Base-by-base conservation (phyloP, 2,797 vertebrate species). In the Alectoris magna region DNA sequence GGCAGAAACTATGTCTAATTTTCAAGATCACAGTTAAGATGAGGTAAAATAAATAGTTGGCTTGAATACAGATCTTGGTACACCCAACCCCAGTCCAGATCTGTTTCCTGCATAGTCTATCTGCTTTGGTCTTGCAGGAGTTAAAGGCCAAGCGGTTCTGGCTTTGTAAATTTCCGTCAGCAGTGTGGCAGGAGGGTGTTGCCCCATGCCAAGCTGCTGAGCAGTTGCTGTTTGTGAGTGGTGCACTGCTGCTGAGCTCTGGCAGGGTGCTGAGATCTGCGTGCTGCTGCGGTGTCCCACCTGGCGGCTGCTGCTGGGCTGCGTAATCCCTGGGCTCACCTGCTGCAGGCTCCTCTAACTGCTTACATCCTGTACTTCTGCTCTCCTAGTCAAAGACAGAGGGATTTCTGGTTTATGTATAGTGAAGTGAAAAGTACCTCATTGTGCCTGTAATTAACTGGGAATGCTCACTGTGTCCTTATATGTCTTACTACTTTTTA, bases 71-170 rank as follows among this genome's bases (percentile, higher is more conserved):
- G 64, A 13, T 29, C 58, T 69, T 67, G 9, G 16, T 60, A 18
- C 7, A 0, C 26, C 12, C n/a, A 49, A 0, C 39, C 10, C 53
- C 10, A 16, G 0, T 44, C 72, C 38, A 36, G 59, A 31, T 39
- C 74, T 51, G 7, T 51, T 77, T 34, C 68, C 36, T 14, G 3
- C 21, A 2, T 0, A 85, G 26, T n/a, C 43, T 59, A 15, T 34
- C 22, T 64, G 48, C 66, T 79, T 66, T 48, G 84, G 72, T 22
- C 38, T 55, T 80, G 34, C 11, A 31, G 22, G 44, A 49, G 62
- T 80, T 83, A 71, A 68, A 58, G 36, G 26, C 24, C 9, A 26
- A 36, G 29, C 62, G 31, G 1, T 51, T 43, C 13, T 51, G 49
- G 70, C 38, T 73, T 83, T 14, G 71, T 63, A 31, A 55, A 55